Evolutionary conservation across 2,888 invertebrate species (phyloP), one percentile per base, ranked within the genome.

Genomic region (Ctenicera cuprea): DNA sequence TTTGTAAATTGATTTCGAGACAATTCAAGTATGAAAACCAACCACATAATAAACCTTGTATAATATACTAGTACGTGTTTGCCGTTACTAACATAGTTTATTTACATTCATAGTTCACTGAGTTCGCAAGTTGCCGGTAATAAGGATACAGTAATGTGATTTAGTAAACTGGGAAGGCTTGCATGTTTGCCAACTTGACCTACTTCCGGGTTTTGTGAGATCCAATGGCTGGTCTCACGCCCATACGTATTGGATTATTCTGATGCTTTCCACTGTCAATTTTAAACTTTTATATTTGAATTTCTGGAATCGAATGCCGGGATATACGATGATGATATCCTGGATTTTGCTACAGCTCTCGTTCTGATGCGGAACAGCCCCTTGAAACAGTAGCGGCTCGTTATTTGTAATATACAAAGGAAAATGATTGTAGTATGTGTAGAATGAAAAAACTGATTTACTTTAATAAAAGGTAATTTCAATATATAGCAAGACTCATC

Each of bases 151-250:
- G 59, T 50, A 62, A 69, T 50, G 61, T 69, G 61, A 69, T 69
- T 69, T 68, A 61, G 61, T 48, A 68, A 68, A 68, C 68, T 8
- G 20, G 33, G 30, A 67, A 67, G 50, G 57, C 43, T 67, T 67
- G 37, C 57, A 57, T 43, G 61, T 38, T 71, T 65, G 59, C 71
- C 59, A 59, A 65, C 65, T 71, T 71, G 71, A 65, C 71, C 65
- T 65, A 65, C 65, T 71, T 71, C 71, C 65, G 65, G 65, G 37
- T 57, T 59, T 71, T 65, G 45, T 59, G 52, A 59, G 64, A 26
- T 71, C 54, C 22, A 41, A 65, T 59, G 57, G 37, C 33, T 57
- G 59, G 41, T 59, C 48, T 59, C 33, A 52, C 50, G 37, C 50
- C 50, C 26, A 54, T 14, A 30, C 54, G 11, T 54, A 33, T 54